A percentile compares a stretch with the other conserved stretches of the same genome.
phyloP scores from a whole-genome alignment of 2,113 vertebrate genomes.

The Clarias magur region DNA sequence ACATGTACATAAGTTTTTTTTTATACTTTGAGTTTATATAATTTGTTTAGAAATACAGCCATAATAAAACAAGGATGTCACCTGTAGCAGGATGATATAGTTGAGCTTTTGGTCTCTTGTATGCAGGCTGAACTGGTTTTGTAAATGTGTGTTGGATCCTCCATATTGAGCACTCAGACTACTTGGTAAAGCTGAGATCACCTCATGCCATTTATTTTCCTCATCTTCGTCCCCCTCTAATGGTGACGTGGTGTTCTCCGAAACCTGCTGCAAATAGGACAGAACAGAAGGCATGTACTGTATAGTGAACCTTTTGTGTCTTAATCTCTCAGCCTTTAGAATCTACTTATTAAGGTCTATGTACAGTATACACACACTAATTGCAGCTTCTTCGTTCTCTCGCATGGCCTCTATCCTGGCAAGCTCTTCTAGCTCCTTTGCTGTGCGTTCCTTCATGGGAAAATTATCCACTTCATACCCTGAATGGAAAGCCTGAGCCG shows the following conservation, averaged over 20 bases:
- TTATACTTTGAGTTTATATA: background rate
- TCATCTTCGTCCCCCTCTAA: slow-evolving; percentile 62
- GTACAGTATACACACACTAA: slow-evolving; percentile 65
- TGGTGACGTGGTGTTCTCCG: slow-evolving; percentile 57
- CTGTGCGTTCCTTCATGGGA: slow-evolving; percentile 77
- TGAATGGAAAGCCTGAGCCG: slow-evolving; percentile 79
- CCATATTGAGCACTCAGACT: slow-evolving; percentile 82
- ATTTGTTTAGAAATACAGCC: background rate
- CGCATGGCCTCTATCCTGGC: slow-evolving; percentile 70
- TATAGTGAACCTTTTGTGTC: background rate
- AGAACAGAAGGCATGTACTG: background rate
- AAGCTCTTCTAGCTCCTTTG: slow-evolving; percentile 75
- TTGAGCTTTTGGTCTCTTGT: slow-evolving; percentile 85
- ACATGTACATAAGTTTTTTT: background rate
- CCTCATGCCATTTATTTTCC: slow-evolving; percentile 57
- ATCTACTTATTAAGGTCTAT: background rate
- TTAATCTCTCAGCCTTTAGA: background rate
- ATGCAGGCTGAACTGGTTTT: slow-evolving; percentile 81
- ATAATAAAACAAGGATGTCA: slow-evolving; percentile 22
- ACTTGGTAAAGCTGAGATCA: slow-evolving; percentile 66
- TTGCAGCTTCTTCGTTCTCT: slow-evolving; percentile 71
- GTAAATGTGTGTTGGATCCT: slow-evolving; percentile 72
- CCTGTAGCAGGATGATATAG: slow-evolving; percentile 87
- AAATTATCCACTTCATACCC: slow-evolving; percentile 84
- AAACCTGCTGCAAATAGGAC: slow-evolving; percentile 61